These are phyloP conservation scores for Salpingus planirostris DNA, from an alignment of 2,888 invertebrate genomes.

Conservation along the genomic window DNA sequence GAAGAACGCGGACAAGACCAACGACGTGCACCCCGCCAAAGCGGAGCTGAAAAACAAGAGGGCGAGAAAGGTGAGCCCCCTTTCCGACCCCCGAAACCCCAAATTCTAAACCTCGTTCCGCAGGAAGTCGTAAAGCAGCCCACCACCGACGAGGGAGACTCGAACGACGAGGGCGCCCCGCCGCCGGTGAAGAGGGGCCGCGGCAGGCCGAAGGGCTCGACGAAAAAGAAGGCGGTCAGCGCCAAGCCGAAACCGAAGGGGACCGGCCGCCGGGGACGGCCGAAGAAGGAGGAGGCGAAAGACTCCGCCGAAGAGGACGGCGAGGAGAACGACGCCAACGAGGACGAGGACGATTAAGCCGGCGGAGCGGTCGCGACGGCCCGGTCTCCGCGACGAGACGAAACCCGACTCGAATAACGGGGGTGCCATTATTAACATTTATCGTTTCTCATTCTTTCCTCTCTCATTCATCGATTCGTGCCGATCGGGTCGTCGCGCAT, in stretches of 20 bases:
- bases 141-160: no score
- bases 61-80: conserved; percentile 22
- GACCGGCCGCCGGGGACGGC: conserved; percentile 40
- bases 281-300: conserved; percentile 40
- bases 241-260: conserved; percentile 39
- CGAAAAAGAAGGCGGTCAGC: conserved; percentile 42
- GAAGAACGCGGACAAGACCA: conserved; percentile 23
- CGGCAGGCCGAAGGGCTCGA: conserved; percentile 48
- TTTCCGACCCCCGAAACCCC: not conserved
- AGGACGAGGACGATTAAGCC: conserved; percentile 34
- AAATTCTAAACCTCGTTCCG: no score
- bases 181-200: conserved; percentile 48
- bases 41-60: conserved; percentile 26
- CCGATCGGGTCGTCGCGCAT: no score
- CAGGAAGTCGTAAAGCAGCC: no score
- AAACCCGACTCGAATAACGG: no score
- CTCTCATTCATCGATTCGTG: no score
- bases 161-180: conserved; percentile 27
- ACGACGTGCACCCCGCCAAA: conserved; percentile 22
- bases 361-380: no score
- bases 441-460: no score
- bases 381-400: no score
- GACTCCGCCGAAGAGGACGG: conserved; percentile 40
- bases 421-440: no score
- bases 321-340: conserved; percentile 36